Evolutionary conservation across 2,888 invertebrate species (phyloP).

Genomic region (Calliphora vomitoria): DNA sequence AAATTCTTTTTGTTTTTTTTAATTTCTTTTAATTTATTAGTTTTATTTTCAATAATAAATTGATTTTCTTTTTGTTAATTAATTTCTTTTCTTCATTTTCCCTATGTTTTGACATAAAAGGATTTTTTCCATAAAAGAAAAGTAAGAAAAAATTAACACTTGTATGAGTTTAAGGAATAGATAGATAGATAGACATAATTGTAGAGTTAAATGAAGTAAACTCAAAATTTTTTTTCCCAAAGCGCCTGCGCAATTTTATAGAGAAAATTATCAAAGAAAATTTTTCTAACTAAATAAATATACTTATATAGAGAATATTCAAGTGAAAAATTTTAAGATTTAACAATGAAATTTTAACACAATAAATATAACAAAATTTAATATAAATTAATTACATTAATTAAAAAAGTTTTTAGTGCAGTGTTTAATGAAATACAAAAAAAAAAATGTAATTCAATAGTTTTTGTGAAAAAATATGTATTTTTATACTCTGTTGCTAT

Average conservation of each 20-base stretch:
- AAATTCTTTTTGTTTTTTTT: background rate
- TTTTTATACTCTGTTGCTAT: constrained; percentile 59
- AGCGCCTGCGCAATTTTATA: constrained; percentile 38
- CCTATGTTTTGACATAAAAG: background rate
- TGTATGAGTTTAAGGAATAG: constrained; percentile 70
- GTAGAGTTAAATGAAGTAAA: constrained; percentile 47
- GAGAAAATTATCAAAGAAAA: constrained; percentile 33
- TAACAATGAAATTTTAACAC: background rate
- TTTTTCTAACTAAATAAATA: background rate
- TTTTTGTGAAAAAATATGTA: constrained; percentile 17
- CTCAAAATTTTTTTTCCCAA: constrained; percentile 1
- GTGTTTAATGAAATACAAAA: background rate
- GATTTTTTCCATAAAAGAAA: background rate
- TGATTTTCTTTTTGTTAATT: too few relatives aligned
- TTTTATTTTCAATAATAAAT: too few relatives aligned
- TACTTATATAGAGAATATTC: background rate
- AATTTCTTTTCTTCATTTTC: background rate
- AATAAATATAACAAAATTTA: background rate
- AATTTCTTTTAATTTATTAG: background rate
- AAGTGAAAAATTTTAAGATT: constrained; percentile 18
- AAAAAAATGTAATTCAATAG: background rate
- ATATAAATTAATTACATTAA: background rate
- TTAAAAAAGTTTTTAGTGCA: background rate
- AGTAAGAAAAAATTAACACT: constrained; percentile 54
- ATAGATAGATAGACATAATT: constrained; percentile 27